phyloP scores from a whole-genome alignment of 2,888 invertebrate species.

The Hirtodrosophila confusa region DNA sequence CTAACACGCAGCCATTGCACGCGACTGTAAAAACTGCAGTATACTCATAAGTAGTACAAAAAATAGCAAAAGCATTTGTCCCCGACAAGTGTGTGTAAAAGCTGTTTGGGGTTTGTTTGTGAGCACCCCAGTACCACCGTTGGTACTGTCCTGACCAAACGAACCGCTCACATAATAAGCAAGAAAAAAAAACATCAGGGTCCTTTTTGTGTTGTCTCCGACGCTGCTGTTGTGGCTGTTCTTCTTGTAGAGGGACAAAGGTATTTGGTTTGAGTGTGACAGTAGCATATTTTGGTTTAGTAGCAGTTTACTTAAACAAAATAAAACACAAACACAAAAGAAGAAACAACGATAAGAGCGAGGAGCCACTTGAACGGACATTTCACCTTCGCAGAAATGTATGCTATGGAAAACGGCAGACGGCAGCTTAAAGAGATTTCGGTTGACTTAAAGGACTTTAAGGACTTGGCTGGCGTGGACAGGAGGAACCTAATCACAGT shows the following conservation, averaged over 20 bases:
- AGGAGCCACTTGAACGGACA: conserved; percentile 38
- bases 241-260: conserved; percentile 58
- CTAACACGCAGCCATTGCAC: conserved; percentile 6
- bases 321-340: neutral
- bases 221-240: conserved; percentile 30
- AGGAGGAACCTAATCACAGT: conserved; percentile 29
- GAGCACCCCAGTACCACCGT: neutral
- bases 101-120: conserved; percentile 21
- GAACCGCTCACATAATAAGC: conserved; percentile 4
- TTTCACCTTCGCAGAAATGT: conserved; percentile 64
- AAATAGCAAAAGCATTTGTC: conserved; percentile 30
- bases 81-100: conserved; percentile 47
- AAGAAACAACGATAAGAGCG: conserved; percentile 2
- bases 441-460: neutral
- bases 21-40: conserved; percentile 10
- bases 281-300: conserved; percentile 64
- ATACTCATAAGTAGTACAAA: neutral
- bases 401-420: conserved; percentile 44
- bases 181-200: conserved; percentile 41
- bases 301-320: conserved; percentile 42
- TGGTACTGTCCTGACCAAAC: conserved; percentile 21
- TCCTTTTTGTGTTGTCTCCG: conserved; percentile 36
- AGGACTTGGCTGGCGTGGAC: neutral
- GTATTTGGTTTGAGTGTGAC: conserved; percentile 58
- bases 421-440: conserved; percentile 16